phyloP scores from a whole-genome alignment of 1,140 invertebrate species.

The Lanistes nyassanus region DNA sequence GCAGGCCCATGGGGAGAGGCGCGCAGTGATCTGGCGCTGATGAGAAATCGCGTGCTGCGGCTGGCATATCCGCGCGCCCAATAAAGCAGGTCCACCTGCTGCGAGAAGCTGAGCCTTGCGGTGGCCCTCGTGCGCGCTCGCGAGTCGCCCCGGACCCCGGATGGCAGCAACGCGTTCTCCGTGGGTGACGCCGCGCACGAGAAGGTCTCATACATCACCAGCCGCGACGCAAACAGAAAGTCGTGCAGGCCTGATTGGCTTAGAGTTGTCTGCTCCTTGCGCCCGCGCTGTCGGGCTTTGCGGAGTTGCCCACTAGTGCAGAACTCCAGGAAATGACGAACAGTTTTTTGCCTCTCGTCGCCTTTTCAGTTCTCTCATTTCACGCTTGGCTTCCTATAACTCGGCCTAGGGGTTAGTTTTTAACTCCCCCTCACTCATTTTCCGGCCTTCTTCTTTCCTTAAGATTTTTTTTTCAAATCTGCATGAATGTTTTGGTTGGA shows the following conservation, averaged over 20 bases:
- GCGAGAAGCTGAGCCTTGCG: not conserved
- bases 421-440: conserved; percentile 1
- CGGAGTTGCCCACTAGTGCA: not conserved
- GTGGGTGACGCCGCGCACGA: not conserved
- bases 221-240: not conserved
- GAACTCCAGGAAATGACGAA: not conserved
- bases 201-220: conserved; percentile 12
- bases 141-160: not conserved
- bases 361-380: conserved; percentile 9
- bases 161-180: not conserved
- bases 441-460: not conserved
- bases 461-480: not conserved
- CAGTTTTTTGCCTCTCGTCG: not conserved
- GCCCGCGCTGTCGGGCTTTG: not conserved
- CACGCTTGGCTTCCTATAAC: conserved; percentile 9
- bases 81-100: conserved; percentile 15
- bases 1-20: not conserved
- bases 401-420: conserved; percentile 3
- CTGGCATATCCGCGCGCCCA: not conserved
- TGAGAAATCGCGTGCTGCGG: conserved; percentile 5
- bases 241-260: conserved; percentile 9
- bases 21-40: conserved; percentile 4
- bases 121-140: no score
- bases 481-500: no score
- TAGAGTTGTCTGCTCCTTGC: conserved; percentile 6